phyloP scores from a whole-genome alignment of 2,888 invertebrate species.

The Amiota mariae region DNA sequence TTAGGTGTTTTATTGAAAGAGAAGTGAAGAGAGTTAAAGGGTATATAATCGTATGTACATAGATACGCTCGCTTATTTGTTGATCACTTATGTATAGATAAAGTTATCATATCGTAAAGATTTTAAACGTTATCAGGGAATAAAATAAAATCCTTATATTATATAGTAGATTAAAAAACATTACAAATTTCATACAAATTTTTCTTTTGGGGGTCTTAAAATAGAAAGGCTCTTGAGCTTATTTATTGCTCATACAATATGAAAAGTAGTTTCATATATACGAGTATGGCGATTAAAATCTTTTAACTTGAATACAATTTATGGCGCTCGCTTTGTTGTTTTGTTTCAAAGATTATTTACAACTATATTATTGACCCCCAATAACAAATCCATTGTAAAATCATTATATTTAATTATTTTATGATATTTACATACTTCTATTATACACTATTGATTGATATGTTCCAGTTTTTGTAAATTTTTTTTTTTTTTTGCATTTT shows the following conservation, averaged over 20 bases:
- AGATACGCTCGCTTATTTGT: no score
- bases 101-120: slow-evolving; percentile 3
- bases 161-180: no score
- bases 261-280: background rate
- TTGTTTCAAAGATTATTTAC: slow-evolving; percentile 37
- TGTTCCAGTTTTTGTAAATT: background rate
- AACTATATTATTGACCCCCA: background rate
- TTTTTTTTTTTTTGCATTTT: slow-evolving; percentile 11
- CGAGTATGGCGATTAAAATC: background rate
- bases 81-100: background rate
- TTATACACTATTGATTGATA: no score
- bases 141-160: no score
- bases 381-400: background rate
- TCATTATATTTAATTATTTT: slow-evolving; percentile 1
- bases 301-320: background rate
- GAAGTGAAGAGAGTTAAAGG: no score
- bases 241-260: background rate
- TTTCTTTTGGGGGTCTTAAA: background rate
- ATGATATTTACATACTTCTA: background rate
- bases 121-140: background rate
- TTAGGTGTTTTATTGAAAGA: no score
- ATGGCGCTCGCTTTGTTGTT: slow-evolving; percentile 31
- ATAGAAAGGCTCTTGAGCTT: background rate
- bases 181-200: background rate
- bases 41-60: no score